Evolutionary conservation across 2,797 vertebrate genomes (phyloP), one percentile per base, ranked within the genome.

Genomic region (Centroberyx gerrardi): DNA sequence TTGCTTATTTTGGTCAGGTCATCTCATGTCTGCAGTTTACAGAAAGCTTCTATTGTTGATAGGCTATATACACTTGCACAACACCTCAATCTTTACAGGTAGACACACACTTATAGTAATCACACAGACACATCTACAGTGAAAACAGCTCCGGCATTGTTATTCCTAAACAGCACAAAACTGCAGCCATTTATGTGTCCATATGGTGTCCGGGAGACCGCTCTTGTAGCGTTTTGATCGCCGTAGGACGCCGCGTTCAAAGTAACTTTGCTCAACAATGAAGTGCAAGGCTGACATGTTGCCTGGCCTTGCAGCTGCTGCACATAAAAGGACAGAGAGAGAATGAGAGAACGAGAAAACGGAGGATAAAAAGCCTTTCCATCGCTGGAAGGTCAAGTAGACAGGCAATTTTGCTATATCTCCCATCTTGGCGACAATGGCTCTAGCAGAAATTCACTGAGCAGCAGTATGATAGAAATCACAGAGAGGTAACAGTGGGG

Each of bases 331-430:
- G 59, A 75, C 62, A 48, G 40, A 48, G 73, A 53, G 80, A 59
- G 72, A 85, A 78, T 80, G 66, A n/a, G 51, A 17, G 66, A 68
- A 27, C 74, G 81, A 81, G 80, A 54, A 74, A 80, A 76, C 63
- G 15, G 48, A 69, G 62, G 56, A 88, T 84, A 67, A 88, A 90
- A 90, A 86, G 81, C 81, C 58, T 86, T 90, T 87, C 85, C 69
- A 75, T 84, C 87, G 59, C 53, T 58, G 72, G 83, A 93, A 92
- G 90, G 90, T 91, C 90, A 90, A 90, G 79, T 81, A 85, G 81
- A 79, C 81, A 61, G 77, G 63, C 78, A 74, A 76, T 87, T 91
- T 85, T 78, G 82, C 76, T 75, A 65, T 81, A 84, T 85, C 75
- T 76, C 60, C 74, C 62, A 72, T 89, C 71, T 84, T 51, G 78